Conservation (phyloP, 2,888 invertebrate species). For the Heliconius charithonia region DNA sequence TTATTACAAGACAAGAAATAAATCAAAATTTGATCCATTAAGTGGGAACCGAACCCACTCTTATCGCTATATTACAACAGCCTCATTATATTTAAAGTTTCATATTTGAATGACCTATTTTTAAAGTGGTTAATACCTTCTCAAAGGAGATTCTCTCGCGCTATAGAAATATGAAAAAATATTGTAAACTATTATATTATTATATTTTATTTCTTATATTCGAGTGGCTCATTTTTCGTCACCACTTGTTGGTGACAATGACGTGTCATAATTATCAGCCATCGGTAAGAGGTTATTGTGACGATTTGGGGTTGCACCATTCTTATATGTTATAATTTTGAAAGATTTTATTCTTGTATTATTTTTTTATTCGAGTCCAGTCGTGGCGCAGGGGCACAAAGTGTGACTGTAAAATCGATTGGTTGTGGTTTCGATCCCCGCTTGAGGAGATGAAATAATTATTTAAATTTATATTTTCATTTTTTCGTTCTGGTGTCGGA, state of each 20-base stretch:
- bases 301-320: conserved; percentile 9
- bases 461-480: too few species aligned
- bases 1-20: too few species aligned
- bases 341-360: neutral
- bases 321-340: neutral
- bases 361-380: neutral
- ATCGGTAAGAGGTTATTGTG: conserved; percentile 38
- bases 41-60: too few species aligned
- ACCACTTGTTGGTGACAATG: conserved; percentile 70
- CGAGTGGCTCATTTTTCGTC: conserved; percentile 60
- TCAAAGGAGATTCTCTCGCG: conserved; percentile 35
- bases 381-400: too few species aligned
- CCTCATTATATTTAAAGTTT: too few species aligned
- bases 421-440: too few species aligned
- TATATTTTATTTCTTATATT: conserved; percentile 53
- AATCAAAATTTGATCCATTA: too few species aligned
- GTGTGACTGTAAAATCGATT: too few species aligned
- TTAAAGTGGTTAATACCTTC: conserved; percentile 2
- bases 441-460: too few species aligned
- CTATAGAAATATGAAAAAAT: conserved; percentile 57
- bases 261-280: conserved; percentile 67
- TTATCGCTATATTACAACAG: too few species aligned
- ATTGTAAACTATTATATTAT: conserved; percentile 54
- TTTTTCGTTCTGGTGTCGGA: too few species aligned
- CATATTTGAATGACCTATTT: conserved; percentile 47